Evolutionary conservation across 2,797 vertebrate genomes (phyloP).

Genomic region (Sebastes diploproa): DNA sequence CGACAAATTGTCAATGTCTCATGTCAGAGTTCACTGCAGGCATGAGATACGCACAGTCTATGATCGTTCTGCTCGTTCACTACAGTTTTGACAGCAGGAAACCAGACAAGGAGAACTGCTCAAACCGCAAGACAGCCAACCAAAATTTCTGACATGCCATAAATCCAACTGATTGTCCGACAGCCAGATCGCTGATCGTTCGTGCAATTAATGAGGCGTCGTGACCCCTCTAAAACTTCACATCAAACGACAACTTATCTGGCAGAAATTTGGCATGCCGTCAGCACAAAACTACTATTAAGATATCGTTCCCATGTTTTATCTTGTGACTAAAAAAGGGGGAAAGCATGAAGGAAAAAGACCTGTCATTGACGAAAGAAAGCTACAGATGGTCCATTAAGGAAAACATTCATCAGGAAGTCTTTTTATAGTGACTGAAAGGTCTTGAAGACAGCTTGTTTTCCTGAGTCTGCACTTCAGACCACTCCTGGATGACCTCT

Average conservation of each 20-base stretch:
- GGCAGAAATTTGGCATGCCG: not conserved
- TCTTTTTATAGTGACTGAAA: slow-evolving; percentile 42
- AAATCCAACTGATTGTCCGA: not conserved
- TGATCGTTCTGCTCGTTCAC: not conserved
- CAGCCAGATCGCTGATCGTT: not conserved
- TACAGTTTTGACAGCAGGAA: not conserved
- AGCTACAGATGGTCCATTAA: slow-evolving; percentile 36
- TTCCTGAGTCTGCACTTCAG: slow-evolving; percentile 59
- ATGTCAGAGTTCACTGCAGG: too few species aligned
- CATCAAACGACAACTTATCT: not conserved
- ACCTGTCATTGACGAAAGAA: not conserved
- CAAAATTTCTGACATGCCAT: not conserved
- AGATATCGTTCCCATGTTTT: not conserved
- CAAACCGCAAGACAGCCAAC: not conserved
- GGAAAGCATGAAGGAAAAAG: not conserved
- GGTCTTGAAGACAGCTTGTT: slow-evolving; percentile 42
- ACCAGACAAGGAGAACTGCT: not conserved
- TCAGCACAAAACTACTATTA: not conserved
- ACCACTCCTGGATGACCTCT: slow-evolving; percentile 41
- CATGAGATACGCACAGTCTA: too few species aligned
- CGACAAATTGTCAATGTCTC: too few species aligned
- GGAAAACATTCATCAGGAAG: slow-evolving; percentile 17
- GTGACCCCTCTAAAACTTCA: not conserved
- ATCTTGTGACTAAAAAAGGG: not conserved
- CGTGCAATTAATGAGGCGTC: not conserved